Evolutionary conservation across 2,888 invertebrate species (phyloP).

Genomic region (Tipula helvola): DNA sequence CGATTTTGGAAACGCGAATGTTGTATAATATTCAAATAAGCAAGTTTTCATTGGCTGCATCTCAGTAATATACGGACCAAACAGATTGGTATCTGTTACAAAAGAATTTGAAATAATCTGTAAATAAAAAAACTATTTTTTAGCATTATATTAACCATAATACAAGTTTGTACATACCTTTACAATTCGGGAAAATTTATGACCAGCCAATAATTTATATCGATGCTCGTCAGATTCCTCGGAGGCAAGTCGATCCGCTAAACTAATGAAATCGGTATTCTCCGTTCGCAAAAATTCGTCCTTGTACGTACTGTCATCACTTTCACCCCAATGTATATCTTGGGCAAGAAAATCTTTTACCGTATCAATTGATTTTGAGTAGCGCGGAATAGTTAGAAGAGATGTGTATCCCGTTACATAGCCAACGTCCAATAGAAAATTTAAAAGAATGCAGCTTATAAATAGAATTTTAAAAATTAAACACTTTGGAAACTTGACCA

Average conservation of each 20-base stretch:
- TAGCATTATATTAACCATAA: not conserved
- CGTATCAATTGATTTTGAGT: constrained; percentile 1
- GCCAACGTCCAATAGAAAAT: not conserved
- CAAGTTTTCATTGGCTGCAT: not conserved
- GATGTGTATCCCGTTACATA: not conserved
- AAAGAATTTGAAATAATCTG: not conserved
- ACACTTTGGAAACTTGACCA: not conserved
- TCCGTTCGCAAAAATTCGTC: not conserved
- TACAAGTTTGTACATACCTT: not conserved
- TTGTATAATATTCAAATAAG: not conserved
- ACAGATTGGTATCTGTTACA: not conserved
- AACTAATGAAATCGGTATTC: not conserved
- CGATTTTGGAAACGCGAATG: not conserved
- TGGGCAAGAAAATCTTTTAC: constrained; percentile 5
- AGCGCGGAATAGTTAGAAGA: not conserved
- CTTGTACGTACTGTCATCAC: not conserved
- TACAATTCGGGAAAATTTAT: not conserved
- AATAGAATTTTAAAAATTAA: not conserved
- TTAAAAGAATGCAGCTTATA: not conserved
- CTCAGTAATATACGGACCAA: not conserved
- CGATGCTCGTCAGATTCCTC: not conserved
- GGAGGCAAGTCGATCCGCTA: not conserved
- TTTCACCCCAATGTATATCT: not conserved
- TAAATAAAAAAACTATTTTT: not conserved
- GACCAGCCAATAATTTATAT: not conserved